These are phyloP conservation scores for Nomada fucata DNA, from an alignment of 2,888 invertebrate genomes.

Conservation along the genomic window DNA sequence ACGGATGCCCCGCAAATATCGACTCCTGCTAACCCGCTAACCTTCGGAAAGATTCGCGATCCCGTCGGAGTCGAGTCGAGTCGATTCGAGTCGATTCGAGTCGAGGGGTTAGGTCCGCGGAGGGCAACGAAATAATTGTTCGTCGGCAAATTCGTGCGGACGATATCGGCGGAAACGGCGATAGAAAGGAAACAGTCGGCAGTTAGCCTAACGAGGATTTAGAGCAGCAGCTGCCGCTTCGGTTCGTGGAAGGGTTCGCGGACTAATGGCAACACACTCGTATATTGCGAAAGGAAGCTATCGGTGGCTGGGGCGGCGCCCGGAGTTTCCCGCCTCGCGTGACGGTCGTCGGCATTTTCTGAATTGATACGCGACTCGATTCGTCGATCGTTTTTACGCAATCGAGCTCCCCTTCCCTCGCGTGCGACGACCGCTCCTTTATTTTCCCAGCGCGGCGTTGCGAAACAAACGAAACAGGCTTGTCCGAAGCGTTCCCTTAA, in stretches of 20 bases:
- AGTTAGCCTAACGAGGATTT: conserved; percentile 59
- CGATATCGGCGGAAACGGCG: background rate
- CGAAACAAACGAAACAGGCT: background rate
- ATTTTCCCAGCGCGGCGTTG: background rate
- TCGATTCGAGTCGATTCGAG: background rate
- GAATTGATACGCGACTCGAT: conserved; percentile 73
- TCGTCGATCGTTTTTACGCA: conserved; percentile 35
- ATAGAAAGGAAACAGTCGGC: background rate
- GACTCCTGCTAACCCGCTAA: background rate
- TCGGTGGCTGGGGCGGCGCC: conserved; percentile 66
- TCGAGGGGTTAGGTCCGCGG: no score
- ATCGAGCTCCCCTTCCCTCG: conserved; percentile 36
- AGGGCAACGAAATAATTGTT: background rate
- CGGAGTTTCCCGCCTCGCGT: conserved; percentile 11
- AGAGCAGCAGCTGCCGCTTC: conserved; percentile 48
- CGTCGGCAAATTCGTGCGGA: background rate
- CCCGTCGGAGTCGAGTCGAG: background rate
- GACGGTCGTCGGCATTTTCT: conserved; percentile 47
- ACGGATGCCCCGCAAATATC: conserved; percentile 4
- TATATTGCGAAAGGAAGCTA: conserved; percentile 57
- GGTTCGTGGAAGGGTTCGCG: conserved; percentile 49
- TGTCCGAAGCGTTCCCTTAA: background rate
- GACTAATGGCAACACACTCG: conserved; percentile 69
- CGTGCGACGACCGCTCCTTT: conserved; percentile 47
- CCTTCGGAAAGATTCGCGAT: background rate